phyloP scores from a whole-genome alignment of 1,140 invertebrate genomes.

The Reticulitermes speratus region DNA sequence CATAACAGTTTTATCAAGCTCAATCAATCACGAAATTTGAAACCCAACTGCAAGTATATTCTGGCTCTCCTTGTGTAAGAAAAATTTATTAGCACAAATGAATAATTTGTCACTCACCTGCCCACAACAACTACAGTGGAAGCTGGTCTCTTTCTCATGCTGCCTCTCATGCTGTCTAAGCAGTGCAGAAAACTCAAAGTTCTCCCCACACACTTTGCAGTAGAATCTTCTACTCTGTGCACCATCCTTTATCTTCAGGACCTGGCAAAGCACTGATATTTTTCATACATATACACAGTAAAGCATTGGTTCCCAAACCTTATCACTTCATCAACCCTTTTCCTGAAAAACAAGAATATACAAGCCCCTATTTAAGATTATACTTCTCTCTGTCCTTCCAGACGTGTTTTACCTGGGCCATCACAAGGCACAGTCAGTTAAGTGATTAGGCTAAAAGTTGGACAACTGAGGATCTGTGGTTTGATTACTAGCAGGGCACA shows the following conservation, averaged over 20 bases:
- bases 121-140: conserved; percentile 32
- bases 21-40: no score
- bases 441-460: no score
- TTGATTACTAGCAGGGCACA: no score
- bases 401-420: background rate
- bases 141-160: conserved; percentile 27
- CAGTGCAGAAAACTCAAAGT: conserved; percentile 45
- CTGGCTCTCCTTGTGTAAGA: no score
- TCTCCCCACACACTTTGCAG: conserved; percentile 49
- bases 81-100: no score
- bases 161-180: conserved; percentile 45
- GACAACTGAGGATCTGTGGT: no score
- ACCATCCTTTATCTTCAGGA: conserved; percentile 40
- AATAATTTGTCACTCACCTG: no score
- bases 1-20: no score
- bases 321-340: conserved; percentile 4
- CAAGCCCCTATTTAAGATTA: no score
- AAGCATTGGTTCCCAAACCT: background rate
- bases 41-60: no score
- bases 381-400: background rate
- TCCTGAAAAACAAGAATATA: conserved; percentile 28
- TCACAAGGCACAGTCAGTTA: no score
- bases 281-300: background rate
- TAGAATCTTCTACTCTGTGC: conserved; percentile 42
- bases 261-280: background rate